A percentile compares a stretch with the other conserved stretches of the same genome.
Conservation (phyloP, 1,140 invertebrate species). For the Heliothis subflexa region DNA sequence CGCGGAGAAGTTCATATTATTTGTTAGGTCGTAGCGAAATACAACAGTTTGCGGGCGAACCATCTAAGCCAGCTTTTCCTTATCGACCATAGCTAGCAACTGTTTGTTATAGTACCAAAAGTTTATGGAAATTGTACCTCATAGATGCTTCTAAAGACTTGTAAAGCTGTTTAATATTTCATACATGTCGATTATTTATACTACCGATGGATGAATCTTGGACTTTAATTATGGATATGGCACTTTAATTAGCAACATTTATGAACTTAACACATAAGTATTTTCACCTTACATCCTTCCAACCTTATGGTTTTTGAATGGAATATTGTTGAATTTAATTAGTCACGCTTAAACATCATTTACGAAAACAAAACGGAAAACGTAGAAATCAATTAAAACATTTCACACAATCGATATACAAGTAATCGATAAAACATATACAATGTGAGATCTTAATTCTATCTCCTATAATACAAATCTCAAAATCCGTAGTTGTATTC, state of each 20-base stretch:
- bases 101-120: neutral
- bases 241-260: neutral
- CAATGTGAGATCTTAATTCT: too few relatives aligned
- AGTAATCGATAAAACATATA: too few relatives aligned
- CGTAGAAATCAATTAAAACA: too few relatives aligned
- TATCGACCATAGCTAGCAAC: neutral
- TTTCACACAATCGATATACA: too few relatives aligned
- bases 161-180: neutral
- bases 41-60: neutral
- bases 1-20: neutral
- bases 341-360: too few relatives aligned
- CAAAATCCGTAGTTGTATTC: neutral
- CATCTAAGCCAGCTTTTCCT: neutral
- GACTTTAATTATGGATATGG: too few relatives aligned
- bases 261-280: neutral
- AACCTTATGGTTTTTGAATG: too few relatives aligned
- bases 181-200: neutral
- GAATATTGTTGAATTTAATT: too few relatives aligned
- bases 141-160: neutral
- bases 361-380: too few relatives aligned
- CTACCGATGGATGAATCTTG: neutral
- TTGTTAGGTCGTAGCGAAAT: neutral
- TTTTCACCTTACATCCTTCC: too few relatives aligned
- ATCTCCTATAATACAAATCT: neutral
- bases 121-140: neutral